A percentile compares a stretch with the other conserved stretches of the same genome.
Evolutionary conservation across 2,113 vertebrate genomes (phyloP).

Genomic region (Pitta sordida): DNA sequence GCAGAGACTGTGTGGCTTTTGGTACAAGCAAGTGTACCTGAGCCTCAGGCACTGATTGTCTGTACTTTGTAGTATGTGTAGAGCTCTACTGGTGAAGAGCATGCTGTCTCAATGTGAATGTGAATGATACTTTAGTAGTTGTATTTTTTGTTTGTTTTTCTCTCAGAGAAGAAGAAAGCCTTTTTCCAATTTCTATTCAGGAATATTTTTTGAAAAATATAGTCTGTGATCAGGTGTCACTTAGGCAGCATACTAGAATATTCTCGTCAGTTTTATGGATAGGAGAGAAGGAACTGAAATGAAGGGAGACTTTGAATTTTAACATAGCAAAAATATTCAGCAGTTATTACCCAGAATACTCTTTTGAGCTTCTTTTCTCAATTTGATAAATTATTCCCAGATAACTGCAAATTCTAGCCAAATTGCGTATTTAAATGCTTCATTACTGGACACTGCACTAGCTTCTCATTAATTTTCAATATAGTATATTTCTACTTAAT

Average conservation of each 20-base stretch:
- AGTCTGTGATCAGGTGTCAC: background rate
- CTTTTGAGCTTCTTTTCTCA: slow-evolving; percentile 28
- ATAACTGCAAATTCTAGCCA: slow-evolving; percentile 53
- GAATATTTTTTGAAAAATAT: background rate
- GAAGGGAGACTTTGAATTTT: background rate
- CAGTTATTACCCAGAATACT: background rate
- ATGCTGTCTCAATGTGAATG: background rate
- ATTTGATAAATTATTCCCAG: slow-evolving; percentile 69
- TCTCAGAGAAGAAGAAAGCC: background rate
- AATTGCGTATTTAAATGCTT: slow-evolving; percentile 66
- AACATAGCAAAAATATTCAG: background rate
- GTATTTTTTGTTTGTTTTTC: background rate
- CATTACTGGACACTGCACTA: slow-evolving; percentile 61
- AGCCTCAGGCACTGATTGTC: background rate
- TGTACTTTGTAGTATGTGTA: background rate
- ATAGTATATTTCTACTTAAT: slow-evolving; percentile 37
- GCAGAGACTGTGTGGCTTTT: background rate
- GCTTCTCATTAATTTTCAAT: slow-evolving; percentile 44
- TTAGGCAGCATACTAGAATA: background rate
- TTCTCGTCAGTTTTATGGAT: background rate
- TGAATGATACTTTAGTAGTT: background rate
- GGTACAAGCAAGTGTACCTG: background rate
- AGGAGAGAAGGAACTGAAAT: background rate
- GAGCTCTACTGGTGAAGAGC: background rate
- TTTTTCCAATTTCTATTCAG: background rate